Percentiles rank a stretch among this genome's conserved stretches.
These are phyloP conservation scores for Dasypus novemcinctus DNA, from an alignment of 2,113 vertebrate genomes.

Conservation along the genomic window DNA sequence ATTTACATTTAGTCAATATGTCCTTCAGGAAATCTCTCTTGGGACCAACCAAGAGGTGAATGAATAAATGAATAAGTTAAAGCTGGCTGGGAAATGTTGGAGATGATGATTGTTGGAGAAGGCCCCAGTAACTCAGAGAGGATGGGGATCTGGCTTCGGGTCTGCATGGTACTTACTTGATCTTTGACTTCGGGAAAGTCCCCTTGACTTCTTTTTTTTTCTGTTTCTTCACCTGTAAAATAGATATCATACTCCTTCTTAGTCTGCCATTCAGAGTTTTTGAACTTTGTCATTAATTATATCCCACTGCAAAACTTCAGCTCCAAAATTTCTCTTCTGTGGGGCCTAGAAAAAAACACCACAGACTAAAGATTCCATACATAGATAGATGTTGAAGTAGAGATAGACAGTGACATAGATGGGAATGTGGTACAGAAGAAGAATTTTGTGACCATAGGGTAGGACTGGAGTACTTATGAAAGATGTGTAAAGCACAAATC, in stretches of 20 bases:
- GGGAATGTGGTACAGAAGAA: background rate
- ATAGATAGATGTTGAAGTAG: background rate
- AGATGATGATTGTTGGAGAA: background rate
- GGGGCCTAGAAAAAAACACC: background rate
- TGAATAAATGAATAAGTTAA: background rate
- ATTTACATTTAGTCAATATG: background rate
- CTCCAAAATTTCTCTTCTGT: conserved; percentile 32
- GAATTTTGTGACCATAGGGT: background rate
- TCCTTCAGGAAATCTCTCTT: conserved; percentile 17
- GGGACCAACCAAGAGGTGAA: background rate
- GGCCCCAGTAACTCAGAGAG: background rate
- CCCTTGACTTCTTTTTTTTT: conserved; percentile 49
- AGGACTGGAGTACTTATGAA: background rate
- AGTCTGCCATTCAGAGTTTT: conserved; percentile 27
- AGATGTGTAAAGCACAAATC: background rate
- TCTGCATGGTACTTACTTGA: conserved; percentile 60
- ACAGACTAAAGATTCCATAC: background rate
- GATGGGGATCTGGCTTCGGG: background rate
- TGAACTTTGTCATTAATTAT: conserved; percentile 33
- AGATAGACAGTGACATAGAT: background rate
- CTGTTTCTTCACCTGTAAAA: conserved; percentile 69
- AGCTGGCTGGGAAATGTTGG: background rate
- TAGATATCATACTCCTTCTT: conserved; percentile 32
- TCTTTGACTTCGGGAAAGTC: conserved; percentile 45
- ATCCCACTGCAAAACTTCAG: background rate